A percentile compares a stretch with the other conserved stretches of the same genome.
These are phyloP conservation scores for Enteromius radiatus DNA, from an alignment of 2,797 vertebrate species.

Conservation along the genomic window DNA sequence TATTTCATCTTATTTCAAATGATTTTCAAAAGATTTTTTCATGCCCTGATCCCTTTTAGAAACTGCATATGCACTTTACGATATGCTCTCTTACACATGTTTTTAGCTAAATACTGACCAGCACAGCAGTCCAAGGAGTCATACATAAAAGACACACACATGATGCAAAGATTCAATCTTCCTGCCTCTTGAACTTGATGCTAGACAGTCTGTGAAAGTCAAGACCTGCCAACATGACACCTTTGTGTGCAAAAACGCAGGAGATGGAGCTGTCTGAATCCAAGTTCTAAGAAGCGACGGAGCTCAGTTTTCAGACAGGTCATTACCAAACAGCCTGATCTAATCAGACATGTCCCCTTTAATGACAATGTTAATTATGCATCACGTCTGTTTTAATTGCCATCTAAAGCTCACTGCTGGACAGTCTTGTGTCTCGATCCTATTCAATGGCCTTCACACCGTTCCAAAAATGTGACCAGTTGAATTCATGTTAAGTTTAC, in stretches of 20 bases:
- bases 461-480: background rate
- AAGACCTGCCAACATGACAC: slow-evolving; percentile 39
- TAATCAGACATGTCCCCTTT: slow-evolving; percentile 50
- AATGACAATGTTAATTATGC: slow-evolving; percentile 54
- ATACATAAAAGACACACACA: background rate
- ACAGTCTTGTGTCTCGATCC: slow-evolving; percentile 16
- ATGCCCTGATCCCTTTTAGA: background rate
- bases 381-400: slow-evolving; percentile 38
- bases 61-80: background rate
- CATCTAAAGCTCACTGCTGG: slow-evolving; percentile 16
- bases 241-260: slow-evolving; percentile 15
- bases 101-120: background rate
- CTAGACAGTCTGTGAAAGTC: slow-evolving; percentile 18
- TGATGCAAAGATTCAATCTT: background rate
- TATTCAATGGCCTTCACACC: slow-evolving; percentile 16
- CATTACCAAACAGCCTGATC: slow-evolving; percentile 44
- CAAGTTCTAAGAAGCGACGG: slow-evolving; percentile 33
- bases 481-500: slow-evolving; percentile 5
- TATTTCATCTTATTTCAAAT: background rate
- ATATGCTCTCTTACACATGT: background rate
- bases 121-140: background rate
- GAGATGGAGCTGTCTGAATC: slow-evolving; percentile 41
- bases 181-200: background rate
- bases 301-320: slow-evolving; percentile 50
- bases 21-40: background rate